These are phyloP conservation scores for Thalassaphorura encarpata DNA, from an alignment of 1,140 invertebrate species.

Conservation along the genomic window DNA sequence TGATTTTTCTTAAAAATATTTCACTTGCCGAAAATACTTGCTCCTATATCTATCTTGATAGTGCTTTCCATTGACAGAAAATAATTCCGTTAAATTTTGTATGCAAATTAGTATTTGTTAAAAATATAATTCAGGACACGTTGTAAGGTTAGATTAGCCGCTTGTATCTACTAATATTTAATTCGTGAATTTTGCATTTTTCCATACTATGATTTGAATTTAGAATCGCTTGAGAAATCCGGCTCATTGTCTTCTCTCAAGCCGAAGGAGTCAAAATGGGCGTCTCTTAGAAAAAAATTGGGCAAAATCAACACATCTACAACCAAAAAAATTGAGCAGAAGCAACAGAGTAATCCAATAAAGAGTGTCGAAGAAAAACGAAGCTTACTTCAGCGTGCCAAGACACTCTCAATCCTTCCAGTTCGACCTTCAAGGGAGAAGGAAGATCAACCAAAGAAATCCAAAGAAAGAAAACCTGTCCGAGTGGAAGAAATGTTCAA, in stretches of 20 bases:
- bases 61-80: too few relatives aligned
- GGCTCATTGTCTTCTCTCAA: constrained; percentile 31
- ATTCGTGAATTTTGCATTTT: constrained; percentile 11
- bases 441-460: neutral
- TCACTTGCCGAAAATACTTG: too few relatives aligned
- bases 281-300: constrained; percentile 29
- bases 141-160: too few relatives aligned
- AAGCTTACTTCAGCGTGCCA: constrained; percentile 29
- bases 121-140: too few relatives aligned
- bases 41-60: too few relatives aligned
- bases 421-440: neutral
- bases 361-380: constrained; percentile 19
- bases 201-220: too few relatives aligned
- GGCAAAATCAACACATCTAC: constrained; percentile 17
- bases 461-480: neutral
- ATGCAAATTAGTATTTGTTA: neutral
- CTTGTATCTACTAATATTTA: neutral
- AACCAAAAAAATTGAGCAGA: neutral
- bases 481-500: constrained; percentile 13
- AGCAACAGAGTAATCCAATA: neutral
- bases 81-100: constrained; percentile 2
- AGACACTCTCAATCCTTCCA: constrained; percentile 30
- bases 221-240: too few relatives aligned
- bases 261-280: constrained; percentile 28
- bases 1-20: too few relatives aligned